A percentile compares a stretch with the other conserved stretches of the same genome.
These are phyloP conservation scores for Atractosteus spatula DNA, from an alignment of 2,113 vertebrate genomes.

Conservation along the genomic window DNA sequence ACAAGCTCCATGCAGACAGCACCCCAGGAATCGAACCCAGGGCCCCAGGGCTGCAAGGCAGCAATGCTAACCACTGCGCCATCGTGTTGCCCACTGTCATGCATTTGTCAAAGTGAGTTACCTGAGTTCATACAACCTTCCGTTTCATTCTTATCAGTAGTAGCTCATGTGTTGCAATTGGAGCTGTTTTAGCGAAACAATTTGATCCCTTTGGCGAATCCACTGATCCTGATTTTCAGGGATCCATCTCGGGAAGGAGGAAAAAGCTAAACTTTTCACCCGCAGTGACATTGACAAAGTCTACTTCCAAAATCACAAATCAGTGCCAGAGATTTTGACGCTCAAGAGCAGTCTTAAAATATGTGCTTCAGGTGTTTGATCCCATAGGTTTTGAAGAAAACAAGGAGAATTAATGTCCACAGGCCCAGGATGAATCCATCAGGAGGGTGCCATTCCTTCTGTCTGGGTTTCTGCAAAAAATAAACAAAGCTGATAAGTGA, in stretches of 20 bases:
- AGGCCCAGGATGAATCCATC: constrained; percentile 95
- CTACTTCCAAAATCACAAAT: not conserved
- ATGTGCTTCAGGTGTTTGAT: constrained; percentile 96
- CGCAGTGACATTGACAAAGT: not conserved
- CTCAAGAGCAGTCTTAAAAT: constrained; percentile 65
- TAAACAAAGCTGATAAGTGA: not conserved
- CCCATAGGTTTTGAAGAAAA: constrained; percentile 96
- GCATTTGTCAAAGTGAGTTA: too few relatives aligned
- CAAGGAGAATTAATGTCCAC: constrained; percentile 92
- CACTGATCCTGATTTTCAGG: not conserved
- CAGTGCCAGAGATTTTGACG: constrained; percentile 7
- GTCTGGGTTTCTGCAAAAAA: constrained; percentile 86
- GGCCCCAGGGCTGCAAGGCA: too few relatives aligned
- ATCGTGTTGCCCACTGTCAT: too few relatives aligned
- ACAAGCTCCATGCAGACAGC: too few relatives aligned
- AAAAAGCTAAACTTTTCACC: not conserved
- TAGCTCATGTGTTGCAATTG: too few relatives aligned
- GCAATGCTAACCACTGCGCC: too few relatives aligned
- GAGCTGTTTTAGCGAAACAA: too few relatives aligned
- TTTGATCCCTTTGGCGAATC: too few relatives aligned
- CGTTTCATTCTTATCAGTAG: too few relatives aligned
- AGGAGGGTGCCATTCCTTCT: constrained; percentile 95
- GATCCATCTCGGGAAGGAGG: not conserved
- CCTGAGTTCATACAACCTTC: too few relatives aligned
- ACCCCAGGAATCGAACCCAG: too few relatives aligned